These are phyloP conservation scores for Ommatoiulus sabulosus DNA, from an alignment of 2,888 invertebrate genomes.

Conservation along the genomic window DNA sequence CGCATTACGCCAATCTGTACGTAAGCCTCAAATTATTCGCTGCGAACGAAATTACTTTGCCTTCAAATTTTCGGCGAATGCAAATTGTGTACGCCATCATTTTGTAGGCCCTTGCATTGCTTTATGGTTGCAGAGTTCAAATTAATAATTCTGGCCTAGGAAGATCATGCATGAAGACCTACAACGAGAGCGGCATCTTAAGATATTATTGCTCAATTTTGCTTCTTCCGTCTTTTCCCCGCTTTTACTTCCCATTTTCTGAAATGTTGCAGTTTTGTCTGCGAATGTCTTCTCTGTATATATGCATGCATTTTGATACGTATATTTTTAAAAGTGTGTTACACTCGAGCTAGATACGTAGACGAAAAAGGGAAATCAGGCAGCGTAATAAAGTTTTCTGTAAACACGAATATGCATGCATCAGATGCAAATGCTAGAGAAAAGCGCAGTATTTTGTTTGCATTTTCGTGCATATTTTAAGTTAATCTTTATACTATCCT, in stretches of 20 bases:
- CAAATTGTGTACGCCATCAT: not conserved
- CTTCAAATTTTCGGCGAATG: not conserved
- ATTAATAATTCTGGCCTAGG: not conserved
- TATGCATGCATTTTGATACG: not conserved
- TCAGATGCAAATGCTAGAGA: not conserved
- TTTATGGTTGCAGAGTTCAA: not conserved
- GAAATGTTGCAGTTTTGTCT: not conserved
- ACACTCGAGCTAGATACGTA: too few relatives aligned
- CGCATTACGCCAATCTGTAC: not conserved
- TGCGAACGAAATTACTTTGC: not conserved
- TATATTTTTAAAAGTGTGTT: not conserved
- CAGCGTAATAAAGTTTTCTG: not conserved
- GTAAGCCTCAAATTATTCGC: not conserved
- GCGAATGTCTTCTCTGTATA: not conserved
- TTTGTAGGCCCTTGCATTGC: not conserved
- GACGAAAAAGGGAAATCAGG: not conserved
- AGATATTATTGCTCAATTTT: not conserved
- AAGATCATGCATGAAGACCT: too few relatives aligned
- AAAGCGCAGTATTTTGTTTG: not conserved
- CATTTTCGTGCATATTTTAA: not conserved
- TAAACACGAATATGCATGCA: not conserved
- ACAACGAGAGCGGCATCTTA: too few relatives aligned
- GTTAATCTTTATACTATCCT: not conserved
- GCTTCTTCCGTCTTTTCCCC: not conserved
- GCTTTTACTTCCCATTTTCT: too few relatives aligned